Conservation (phyloP, 2,113 vertebrate species). For the Phaethon lepturus region DNA sequence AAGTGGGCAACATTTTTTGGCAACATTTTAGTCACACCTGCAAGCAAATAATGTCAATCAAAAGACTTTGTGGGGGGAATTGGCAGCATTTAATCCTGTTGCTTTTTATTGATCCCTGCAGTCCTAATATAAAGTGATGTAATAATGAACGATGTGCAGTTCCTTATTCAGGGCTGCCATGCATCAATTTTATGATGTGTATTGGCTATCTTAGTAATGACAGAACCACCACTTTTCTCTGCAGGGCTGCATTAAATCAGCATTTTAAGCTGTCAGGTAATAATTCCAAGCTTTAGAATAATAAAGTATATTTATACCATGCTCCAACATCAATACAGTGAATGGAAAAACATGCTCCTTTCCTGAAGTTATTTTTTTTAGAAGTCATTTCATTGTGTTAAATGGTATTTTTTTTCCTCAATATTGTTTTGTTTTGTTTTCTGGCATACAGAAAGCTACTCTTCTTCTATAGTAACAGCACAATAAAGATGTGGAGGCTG, state of each 20-base stretch:
- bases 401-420: not conserved
- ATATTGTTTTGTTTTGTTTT: constrained; percentile 17
- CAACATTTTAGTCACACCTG: constrained; percentile 46
- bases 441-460: constrained; percentile 17
- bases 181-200: constrained; percentile 75
- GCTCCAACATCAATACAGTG: constrained; percentile 39
- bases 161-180: constrained; percentile 67
- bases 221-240: constrained; percentile 74
- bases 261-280: constrained; percentile 69
- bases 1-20: not conserved
- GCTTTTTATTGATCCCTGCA: constrained; percentile 72
- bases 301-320: constrained; percentile 71
- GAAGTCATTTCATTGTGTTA: constrained; percentile 44
- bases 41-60: constrained; percentile 63
- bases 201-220: constrained; percentile 73
- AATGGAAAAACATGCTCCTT: constrained; percentile 58
- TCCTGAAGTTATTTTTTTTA: constrained; percentile 22
- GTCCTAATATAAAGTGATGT: constrained; percentile 74
- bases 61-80: constrained; percentile 34
- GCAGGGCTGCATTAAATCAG: constrained; percentile 71
- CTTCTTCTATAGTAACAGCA: not conserved
- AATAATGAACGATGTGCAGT: constrained; percentile 70
- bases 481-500: not conserved
- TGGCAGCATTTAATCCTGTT: constrained; percentile 71
- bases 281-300: constrained; percentile 72